These are phyloP conservation scores for Globia sparganii DNA, from an alignment of 2,888 invertebrate genomes.

Conservation along the genomic window DNA sequence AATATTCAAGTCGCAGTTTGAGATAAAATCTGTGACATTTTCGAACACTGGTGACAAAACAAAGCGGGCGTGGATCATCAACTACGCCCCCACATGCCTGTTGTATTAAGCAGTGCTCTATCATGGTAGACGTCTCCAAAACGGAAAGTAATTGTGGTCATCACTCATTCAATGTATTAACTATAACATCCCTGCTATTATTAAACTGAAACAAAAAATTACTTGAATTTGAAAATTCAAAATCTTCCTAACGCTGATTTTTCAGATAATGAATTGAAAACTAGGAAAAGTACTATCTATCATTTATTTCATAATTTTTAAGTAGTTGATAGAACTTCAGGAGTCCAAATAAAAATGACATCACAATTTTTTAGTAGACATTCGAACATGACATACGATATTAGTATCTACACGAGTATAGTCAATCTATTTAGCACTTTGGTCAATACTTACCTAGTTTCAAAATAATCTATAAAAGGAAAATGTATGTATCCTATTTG, in stretches of 20 bases:
- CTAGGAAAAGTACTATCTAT: neutral
- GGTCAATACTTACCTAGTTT: constrained; percentile 19
- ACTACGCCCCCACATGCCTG: constrained; percentile 64
- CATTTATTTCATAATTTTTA: constrained; percentile 12
- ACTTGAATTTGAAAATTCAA: neutral
- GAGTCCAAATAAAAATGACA: constrained; percentile 24
- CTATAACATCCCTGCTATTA: neutral
- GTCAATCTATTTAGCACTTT: constrained; percentile 30
- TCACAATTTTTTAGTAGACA: constrained; percentile 29
- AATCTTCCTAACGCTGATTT: neutral
- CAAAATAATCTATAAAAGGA: constrained; percentile 3
- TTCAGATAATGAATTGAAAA: neutral
- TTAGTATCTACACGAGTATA: constrained; percentile 14
- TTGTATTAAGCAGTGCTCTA: constrained; percentile 48
- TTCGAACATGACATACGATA: constrained; percentile 19
- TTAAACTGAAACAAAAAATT: constrained; percentile 14
- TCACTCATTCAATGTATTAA: constrained; percentile 31
- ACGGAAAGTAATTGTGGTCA: constrained; percentile 44
- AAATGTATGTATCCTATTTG: constrained; percentile 13
- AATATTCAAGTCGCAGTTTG: constrained; percentile 77
- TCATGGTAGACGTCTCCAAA: constrained; percentile 49
- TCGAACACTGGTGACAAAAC: constrained; percentile 64
- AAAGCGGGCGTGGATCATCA: constrained; percentile 51
- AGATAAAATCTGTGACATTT: constrained; percentile 76
- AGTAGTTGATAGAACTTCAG: constrained; percentile 4